These are phyloP conservation scores for Lonchura striata DNA, from an alignment of 2,113 vertebrate species.

Conservation along the genomic window DNA sequence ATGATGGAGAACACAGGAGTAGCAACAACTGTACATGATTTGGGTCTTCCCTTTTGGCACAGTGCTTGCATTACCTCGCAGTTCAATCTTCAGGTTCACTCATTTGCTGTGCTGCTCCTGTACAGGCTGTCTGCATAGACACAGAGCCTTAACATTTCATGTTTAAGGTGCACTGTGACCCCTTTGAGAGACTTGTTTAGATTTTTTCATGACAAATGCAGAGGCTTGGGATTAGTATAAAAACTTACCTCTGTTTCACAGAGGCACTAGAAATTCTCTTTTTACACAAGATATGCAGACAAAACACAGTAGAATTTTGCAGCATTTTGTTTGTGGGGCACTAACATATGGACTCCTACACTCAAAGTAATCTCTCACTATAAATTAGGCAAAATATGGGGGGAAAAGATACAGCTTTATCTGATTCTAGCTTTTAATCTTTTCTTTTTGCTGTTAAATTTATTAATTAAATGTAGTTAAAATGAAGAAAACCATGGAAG, in stretches of 20 bases:
- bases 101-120: not conserved
- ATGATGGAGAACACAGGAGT: not conserved
- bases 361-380: not conserved
- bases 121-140: not conserved
- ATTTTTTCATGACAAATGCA: not conserved
- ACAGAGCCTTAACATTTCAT: not conserved
- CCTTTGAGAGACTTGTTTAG: not conserved
- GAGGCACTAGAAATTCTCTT: not conserved
- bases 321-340: not conserved
- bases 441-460: not conserved
- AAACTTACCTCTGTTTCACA: not conserved
- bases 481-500: not conserved
- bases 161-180: not conserved
- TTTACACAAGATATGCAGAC: not conserved
- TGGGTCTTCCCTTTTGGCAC: fast-evolving
- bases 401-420: not conserved
- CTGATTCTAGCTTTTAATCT: not conserved
- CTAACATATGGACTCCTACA: not conserved
- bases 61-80: fast-evolving
- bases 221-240: not conserved
- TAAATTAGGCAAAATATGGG: not conserved
- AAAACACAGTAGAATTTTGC: not conserved
- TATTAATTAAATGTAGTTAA: not conserved
- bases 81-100: not conserved
- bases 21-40: not conserved